A percentile compares a stretch with the other conserved stretches of the same genome.
Conservation (phyloP, 2,113 vertebrate genomes). For the Apus apus region DNA sequence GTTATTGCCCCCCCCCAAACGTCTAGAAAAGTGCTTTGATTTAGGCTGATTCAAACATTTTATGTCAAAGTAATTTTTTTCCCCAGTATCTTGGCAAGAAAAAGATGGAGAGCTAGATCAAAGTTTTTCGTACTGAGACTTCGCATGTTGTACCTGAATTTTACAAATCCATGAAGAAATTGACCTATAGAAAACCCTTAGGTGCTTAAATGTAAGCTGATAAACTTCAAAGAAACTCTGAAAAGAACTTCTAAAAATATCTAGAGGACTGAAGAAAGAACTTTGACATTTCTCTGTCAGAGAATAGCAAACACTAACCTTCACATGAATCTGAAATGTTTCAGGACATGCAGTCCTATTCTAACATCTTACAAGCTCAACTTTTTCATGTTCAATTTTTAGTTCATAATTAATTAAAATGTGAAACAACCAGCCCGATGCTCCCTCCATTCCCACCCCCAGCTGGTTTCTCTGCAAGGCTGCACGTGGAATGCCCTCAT, state of each 20-base stretch:
- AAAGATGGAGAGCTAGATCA: neutral
- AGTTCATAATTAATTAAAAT: neutral
- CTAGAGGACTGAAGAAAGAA: neutral
- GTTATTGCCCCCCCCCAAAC: neutral
- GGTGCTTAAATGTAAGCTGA: neutral
- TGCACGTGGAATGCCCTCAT: neutral
- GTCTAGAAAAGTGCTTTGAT: neutral
- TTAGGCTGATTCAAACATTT: neutral
- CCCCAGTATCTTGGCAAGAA: neutral
- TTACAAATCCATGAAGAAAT: neutral
- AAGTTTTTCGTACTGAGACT: neutral
- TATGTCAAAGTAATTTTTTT: neutral
- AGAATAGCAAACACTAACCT: neutral
- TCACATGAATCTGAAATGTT: neutral
- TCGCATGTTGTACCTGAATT: neutral
- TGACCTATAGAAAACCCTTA: neutral
- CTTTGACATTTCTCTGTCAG: neutral
- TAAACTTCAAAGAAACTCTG: neutral
- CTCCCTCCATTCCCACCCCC: neutral
- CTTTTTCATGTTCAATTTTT: neutral
- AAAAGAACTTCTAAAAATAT: neutral
- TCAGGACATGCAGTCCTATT: neutral
- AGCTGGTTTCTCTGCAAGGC: neutral
- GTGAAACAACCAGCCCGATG: rapidly evolving
- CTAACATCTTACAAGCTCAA: neutral